Evolutionary conservation across 2,888 invertebrate genomes (phyloP), one percentile per base, ranked within the genome.

Genomic region (Bembecia ichneumoniformis): DNA sequence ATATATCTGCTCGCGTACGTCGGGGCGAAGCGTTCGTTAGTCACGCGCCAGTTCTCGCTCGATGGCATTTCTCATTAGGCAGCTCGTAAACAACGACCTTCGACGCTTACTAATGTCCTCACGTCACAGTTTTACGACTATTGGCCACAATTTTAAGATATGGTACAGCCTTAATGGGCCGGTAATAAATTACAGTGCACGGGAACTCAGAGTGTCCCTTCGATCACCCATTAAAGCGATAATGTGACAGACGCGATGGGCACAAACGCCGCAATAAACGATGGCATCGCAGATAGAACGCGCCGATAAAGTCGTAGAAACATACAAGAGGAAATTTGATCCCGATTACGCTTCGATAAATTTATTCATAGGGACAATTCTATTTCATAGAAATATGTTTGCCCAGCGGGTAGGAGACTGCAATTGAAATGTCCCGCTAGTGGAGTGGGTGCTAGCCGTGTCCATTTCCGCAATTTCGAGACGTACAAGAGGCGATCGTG

Each of bases 401-500:
- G 74, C 75, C 72, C 67, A 70, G 66, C 66, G 66, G 74, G 66
- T 54, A 52, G 55, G 66, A 58, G 68, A 71, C 71, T 64, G 78
- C 81, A 82, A 84, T 86, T 82, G 86, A 84, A 84, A 86, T 80
- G 82, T 84, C 82, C 80, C 81, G 79, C 79, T 75, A 79, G 71
- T 71, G 65, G 64, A 74, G 77, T 79, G 81, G 77, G 81, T 81
- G 82, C 79, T 66, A 77, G 73, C 74, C 68, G 72, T 71, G 77
- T 82, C 77, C 79, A 82, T 84, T 86, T 86, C 84, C 86, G 82
- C 82, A 83, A 83, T 86, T 82, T 80, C 82, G 73, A 81, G 78
- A 81, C 77, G 80, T 77, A 79, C 77, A 77, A 75, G 75, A 77
- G 79, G 77, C 74, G 77, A 86, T 84, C 81, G 82, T 83, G 83